Conservation (phyloP, 2,888 invertebrate genomes). For the Tinea trinotella region DNA sequence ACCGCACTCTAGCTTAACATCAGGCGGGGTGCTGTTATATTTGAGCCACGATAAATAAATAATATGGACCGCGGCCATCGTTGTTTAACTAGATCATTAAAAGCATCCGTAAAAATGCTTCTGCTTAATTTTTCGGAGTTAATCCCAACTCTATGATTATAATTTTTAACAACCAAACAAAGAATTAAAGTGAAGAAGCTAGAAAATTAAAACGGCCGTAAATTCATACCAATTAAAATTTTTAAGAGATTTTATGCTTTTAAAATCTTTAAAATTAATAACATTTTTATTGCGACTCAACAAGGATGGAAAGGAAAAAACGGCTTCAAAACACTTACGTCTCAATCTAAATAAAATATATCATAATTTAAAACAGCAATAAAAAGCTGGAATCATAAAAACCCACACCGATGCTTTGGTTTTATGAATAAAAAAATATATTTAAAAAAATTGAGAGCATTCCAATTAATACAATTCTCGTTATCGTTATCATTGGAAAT, state of each 20-base stretch:
- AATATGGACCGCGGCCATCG: too few relatives aligned
- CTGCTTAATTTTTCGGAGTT: too few relatives aligned
- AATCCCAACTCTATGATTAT: background rate
- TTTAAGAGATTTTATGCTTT: background rate
- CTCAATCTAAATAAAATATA: conserved; percentile 27
- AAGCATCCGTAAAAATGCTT: too few relatives aligned
- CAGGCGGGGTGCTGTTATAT: too few relatives aligned
- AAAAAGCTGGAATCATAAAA: conserved; percentile 16
- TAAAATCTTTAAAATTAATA: background rate
- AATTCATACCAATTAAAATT: background rate
- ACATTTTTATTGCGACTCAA: conserved; percentile 5
- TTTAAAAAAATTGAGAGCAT: too few relatives aligned
- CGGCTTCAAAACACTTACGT: conserved; percentile 24
- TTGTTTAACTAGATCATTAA: too few relatives aligned
- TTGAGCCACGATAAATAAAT: too few relatives aligned
- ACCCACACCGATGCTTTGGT: conserved; percentile 9
- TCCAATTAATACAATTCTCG: too few relatives aligned
- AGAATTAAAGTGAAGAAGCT: background rate
- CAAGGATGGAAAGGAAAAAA: background rate
- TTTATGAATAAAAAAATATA: too few relatives aligned
- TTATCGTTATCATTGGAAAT: too few relatives aligned
- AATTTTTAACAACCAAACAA: background rate
- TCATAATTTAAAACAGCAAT: conserved; percentile 22
- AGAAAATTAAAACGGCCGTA: background rate
- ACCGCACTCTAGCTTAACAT: too few relatives aligned